Evolutionary conservation across 2,113 vertebrate species (phyloP).

Genomic region (Sitta europaea): DNA sequence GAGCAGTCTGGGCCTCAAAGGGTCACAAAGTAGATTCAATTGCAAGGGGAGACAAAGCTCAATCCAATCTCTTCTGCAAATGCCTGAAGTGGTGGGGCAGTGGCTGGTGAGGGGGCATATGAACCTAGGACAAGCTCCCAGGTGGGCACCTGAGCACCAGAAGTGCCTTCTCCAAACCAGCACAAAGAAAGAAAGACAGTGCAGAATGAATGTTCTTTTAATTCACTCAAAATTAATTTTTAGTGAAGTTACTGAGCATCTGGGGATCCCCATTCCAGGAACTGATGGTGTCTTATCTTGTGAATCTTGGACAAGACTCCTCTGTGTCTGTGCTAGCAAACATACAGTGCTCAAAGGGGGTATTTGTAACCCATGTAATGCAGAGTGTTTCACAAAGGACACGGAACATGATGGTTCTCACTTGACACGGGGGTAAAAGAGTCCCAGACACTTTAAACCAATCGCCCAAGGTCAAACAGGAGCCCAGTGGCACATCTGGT

Average conservation of each 20-base stretch:
- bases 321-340: background rate
- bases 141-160: background rate
- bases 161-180: background rate
- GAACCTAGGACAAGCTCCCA: background rate
- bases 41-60: background rate
- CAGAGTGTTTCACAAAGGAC: background rate
- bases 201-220: background rate
- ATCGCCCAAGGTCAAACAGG: background rate
- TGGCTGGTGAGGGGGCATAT: background rate
- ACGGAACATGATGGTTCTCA: background rate
- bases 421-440: background rate
- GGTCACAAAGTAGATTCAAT: background rate
- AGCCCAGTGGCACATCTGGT: background rate
- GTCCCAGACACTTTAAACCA: background rate
- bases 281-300: background rate
- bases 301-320: background rate
- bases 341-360: fast-evolving
- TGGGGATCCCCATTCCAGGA: background rate
- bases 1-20: background rate
- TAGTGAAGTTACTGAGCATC: background rate
- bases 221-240: background rate
- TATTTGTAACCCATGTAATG: background rate
- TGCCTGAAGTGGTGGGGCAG: background rate
- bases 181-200: background rate
- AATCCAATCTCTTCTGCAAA: background rate